Percentiles rank a stretch among this genome's conserved stretches.
Evolutionary conservation across 2,797 vertebrate genomes (phyloP).

Genomic region (Carcharodon carcharias): DNA sequence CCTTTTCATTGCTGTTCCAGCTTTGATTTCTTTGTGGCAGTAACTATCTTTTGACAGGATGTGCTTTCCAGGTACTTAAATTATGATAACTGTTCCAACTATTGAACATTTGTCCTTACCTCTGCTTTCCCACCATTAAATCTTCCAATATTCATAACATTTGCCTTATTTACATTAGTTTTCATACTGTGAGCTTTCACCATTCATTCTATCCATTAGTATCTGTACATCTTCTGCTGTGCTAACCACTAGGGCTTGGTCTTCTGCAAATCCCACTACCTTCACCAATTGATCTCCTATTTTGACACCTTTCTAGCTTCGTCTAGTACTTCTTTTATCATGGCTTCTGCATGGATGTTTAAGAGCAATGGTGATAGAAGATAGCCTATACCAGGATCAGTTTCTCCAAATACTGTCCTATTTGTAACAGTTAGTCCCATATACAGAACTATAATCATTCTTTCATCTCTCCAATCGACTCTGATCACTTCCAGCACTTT

Average conservation of each 20-base stretch:
- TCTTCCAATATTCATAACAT: background rate
- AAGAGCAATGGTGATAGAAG: background rate
- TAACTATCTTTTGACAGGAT: too few relatives aligned
- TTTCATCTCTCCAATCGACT: background rate
- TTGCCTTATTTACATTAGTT: background rate
- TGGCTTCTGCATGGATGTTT: background rate
- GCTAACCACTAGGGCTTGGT: too few relatives aligned
- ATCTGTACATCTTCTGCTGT: too few relatives aligned
- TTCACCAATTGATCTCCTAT: too few relatives aligned
- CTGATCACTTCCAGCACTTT: background rate
- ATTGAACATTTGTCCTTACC: background rate
- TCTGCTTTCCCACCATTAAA: background rate
- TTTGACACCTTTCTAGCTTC: too few relatives aligned
- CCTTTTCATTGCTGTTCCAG: too few relatives aligned
- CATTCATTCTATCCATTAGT: too few relatives aligned
- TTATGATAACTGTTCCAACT: too few relatives aligned
- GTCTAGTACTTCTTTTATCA: background rate
- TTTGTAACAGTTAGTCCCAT: background rate
- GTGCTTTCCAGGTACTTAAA: too few relatives aligned
- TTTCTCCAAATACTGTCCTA: background rate
- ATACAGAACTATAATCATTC: background rate
- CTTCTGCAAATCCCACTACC: too few relatives aligned
- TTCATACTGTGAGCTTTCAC: background rate
- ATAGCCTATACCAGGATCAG: too few relatives aligned
- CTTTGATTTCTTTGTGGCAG: too few relatives aligned